These are phyloP conservation scores for Cinara cedri DNA, from an alignment of 2,888 invertebrate genomes.

Conservation along the genomic window DNA sequence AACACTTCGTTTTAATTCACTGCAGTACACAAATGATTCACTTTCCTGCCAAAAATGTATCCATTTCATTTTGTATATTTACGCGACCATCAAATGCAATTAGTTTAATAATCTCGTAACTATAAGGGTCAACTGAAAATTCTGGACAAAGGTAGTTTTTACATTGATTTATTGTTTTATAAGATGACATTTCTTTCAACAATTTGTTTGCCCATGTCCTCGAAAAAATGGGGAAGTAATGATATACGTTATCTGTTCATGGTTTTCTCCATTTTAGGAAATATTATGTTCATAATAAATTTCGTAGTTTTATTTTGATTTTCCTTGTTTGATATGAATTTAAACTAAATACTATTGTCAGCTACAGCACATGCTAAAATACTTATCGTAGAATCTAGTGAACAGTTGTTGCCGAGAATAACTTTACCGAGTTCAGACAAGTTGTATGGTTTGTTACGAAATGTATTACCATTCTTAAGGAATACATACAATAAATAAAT, in stretches of 20 bases:
- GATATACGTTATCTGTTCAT: not conserved
- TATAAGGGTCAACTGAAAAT: not conserved
- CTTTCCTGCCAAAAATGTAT: not conserved
- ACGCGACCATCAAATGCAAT: not conserved
- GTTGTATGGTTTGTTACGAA: not conserved
- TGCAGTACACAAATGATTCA: not conserved
- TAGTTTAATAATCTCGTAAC: not conserved
- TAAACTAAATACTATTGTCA: not conserved
- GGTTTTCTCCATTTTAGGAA: not conserved
- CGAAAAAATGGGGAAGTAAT: not conserved
- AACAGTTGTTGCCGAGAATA: not conserved
- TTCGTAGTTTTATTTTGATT: constrained; percentile 2
- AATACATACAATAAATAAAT: no score
- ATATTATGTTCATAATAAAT: not conserved
- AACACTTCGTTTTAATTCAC: no score
- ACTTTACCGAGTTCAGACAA: not conserved
- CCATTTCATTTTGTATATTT: not conserved
- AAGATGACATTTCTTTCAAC: not conserved
- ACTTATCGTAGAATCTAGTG: not conserved
- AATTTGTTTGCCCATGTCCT: not conserved
- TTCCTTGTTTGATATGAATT: not conserved
- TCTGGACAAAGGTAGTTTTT: not conserved
- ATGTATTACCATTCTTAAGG: not conserved
- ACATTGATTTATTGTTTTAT: not conserved
- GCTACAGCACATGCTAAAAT: constrained; percentile 2